Evolutionary conservation across 1,140 invertebrate species (phyloP).

Genomic region (Zaprionus taronus): DNA sequence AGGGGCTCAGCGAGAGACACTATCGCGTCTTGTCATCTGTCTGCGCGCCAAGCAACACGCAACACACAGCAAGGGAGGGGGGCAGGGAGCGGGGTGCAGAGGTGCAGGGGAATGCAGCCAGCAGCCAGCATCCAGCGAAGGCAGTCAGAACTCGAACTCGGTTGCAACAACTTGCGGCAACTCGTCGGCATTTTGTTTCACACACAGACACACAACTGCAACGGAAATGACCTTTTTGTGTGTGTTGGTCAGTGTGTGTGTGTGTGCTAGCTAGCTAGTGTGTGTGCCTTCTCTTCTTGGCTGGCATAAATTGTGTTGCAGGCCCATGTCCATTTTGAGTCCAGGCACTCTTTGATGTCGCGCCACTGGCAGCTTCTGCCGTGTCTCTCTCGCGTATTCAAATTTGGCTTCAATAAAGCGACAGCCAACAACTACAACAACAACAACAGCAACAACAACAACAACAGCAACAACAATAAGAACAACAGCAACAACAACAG

Average conservation of each 20-base stretch:
- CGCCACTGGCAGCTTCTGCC: slow-evolving; percentile 55
- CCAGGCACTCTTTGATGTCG: slow-evolving; percentile 82
- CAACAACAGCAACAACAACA: slow-evolving; percentile 47
- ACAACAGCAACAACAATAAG: slow-evolving; percentile 35
- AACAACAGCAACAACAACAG: slow-evolving; percentile 9
- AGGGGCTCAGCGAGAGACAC: slow-evolving; percentile 62
- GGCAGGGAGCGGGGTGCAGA: not conserved
- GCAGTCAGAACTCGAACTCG: slow-evolving; percentile 18
- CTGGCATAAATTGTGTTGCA: slow-evolving; percentile 79
- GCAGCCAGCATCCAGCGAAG: slow-evolving; percentile 33
- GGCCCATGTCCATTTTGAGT: slow-evolving; percentile 81
- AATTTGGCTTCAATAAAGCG: slow-evolving; percentile 83
- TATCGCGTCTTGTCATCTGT: slow-evolving; percentile 80
- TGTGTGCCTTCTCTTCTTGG: slow-evolving; percentile 35
- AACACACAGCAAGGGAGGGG: slow-evolving; percentile 35
- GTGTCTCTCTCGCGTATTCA: slow-evolving; percentile 71
- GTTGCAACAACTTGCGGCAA: slow-evolving; percentile 32
- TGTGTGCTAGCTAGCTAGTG: slow-evolving; percentile 1
- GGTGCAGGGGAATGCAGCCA: slow-evolving; percentile 20
- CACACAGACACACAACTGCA: slow-evolving; percentile 60
- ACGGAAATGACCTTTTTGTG: slow-evolving; percentile 6
- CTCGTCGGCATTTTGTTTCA: slow-evolving; percentile 75
- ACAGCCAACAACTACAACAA: slow-evolving; percentile 70
- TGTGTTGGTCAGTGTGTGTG: slow-evolving; percentile 2
- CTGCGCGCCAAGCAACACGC: slow-evolving; percentile 69